Percentiles rank a stretch among this genome's conserved stretches.
These are phyloP conservation scores for Climacteris rufus DNA, from an alignment of 2,113 vertebrate species.

Conservation along the genomic window DNA sequence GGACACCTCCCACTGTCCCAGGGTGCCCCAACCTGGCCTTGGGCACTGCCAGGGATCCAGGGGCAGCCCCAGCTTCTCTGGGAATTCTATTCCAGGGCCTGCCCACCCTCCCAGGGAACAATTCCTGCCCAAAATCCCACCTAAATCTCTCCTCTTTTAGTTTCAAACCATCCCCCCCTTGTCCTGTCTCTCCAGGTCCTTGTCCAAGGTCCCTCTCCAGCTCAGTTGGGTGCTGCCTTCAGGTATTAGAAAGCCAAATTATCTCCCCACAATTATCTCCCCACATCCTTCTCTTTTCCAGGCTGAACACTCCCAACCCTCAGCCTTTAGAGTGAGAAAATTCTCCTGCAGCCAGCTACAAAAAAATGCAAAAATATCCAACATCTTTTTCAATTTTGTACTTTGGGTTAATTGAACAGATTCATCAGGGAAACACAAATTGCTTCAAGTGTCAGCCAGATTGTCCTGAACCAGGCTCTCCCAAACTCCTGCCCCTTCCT, in stretches of 20 bases:
- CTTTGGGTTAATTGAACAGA: not conserved
- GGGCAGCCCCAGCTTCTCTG: not conserved
- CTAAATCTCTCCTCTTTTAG: not conserved
- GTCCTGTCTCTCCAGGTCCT: not conserved
- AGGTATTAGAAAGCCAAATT: not conserved
- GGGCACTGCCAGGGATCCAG: not conserved
- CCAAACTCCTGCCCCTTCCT: not conserved
- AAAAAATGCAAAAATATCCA: not conserved
- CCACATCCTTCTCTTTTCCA: not conserved
- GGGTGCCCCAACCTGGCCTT: not conserved
- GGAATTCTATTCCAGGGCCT: not conserved
- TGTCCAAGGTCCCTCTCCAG: not conserved
- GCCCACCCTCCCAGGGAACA: rapidly evolving
- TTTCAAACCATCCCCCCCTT: not conserved
- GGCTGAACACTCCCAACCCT: not conserved
- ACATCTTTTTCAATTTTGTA: not conserved
- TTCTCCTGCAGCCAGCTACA: not conserved
- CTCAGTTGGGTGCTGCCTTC: not conserved
- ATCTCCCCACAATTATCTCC: not conserved
- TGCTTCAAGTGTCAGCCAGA: not conserved
- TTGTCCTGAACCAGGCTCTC: not conserved
- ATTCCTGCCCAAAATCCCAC: not conserved
- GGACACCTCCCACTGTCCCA: not conserved
- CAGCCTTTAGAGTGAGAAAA: not conserved
- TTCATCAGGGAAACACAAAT: not conserved